A percentile compares a stretch with the other conserved stretches of the same genome.
Conservation (phyloP, 2,888 invertebrate species). For the Hypselothyrea guttata region DNA sequence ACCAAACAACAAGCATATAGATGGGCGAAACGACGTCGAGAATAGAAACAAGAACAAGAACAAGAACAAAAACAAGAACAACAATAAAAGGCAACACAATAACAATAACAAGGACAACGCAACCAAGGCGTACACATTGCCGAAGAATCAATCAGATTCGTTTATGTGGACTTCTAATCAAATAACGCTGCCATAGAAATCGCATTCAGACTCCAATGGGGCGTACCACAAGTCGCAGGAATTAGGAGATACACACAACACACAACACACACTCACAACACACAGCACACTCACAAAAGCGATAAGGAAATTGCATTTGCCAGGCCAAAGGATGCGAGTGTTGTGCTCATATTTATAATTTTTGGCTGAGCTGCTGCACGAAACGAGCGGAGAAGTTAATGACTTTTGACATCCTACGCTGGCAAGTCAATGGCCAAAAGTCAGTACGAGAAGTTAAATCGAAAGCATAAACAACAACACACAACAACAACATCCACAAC, state of each 20-base stretch:
- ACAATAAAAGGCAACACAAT: no score
- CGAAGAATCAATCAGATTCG: conserved; percentile 50
- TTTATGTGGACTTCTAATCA: conserved; percentile 38
- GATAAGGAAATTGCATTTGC: conserved; percentile 71
- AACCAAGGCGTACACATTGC: not conserved
- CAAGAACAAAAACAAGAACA: not conserved
- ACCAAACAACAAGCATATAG: not conserved
- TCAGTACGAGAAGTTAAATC: conserved; percentile 52
- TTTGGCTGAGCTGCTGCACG: conserved; percentile 3
- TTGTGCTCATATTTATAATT: conserved; percentile 3
- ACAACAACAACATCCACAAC: conserved; percentile 12
- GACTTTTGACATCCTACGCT: conserved; percentile 59
- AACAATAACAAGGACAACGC: not conserved
- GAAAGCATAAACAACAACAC: conserved; percentile 41
- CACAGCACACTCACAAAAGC: conserved; percentile 22
- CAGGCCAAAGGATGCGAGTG: not conserved
- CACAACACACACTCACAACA: conserved; percentile 18
- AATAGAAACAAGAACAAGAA: not conserved
- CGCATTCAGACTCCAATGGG: not conserved
- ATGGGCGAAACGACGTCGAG: not conserved
- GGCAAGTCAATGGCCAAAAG: conserved; percentile 64
- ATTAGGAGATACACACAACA: conserved; percentile 5
- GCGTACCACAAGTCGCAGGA: not conserved
- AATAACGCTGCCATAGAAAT: conserved; percentile 45
- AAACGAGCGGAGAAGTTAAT: conserved; percentile 57